Evolutionary conservation across 2,113 vertebrate species (phyloP), one percentile per base, ranked within the genome.

Genomic region (Pangasianodon hypophthalmus): DNA sequence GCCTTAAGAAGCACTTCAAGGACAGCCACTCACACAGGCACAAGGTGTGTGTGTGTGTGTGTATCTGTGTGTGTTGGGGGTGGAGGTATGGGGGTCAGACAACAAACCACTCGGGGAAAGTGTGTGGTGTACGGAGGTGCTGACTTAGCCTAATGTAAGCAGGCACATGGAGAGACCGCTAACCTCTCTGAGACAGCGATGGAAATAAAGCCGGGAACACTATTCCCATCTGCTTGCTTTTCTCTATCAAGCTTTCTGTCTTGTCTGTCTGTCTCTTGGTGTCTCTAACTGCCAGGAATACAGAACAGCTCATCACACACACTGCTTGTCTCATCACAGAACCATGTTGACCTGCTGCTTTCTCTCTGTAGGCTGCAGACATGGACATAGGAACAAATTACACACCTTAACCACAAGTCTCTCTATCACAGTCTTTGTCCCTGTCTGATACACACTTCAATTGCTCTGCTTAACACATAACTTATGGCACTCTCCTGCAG

Each of bases 101-200:
- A 80, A 48, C 56, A 46, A 87, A 46, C 54, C 67, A 50, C 26
- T 44, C 16, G n/a, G 77, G 77, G 73, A 79, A 52, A 32, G 73
- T 88, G 58, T 58, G 64, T 87, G 75, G n/a, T 44, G 37, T 75
- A 58, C 64, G 84, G 37, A 54, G 82, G 60, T 67, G 84, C 71
- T 87, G 87, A 92, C 82, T 90, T 89, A 85, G 84, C 81, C 50
- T 93, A 88, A 92, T 90, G 89, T 91, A 62, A 91, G 62, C 26
- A 71, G 86, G 90, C 91, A 91, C 90, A 89, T 88, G 87, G 7
- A 82, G 62, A 73, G 50, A 86, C 48, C 37, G 18, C 24, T 85
- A 56, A 86, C 86, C 86, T 91, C 69, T 79, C 87, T 46, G 69
- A 85, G 62, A 85, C 58, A 71, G 62, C 41, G 13, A 32, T 13